Percentiles rank a stretch among this genome's conserved stretches.
Conservation (phyloP, 2,797 vertebrate genomes). For the Aratinga solstitialis region DNA sequence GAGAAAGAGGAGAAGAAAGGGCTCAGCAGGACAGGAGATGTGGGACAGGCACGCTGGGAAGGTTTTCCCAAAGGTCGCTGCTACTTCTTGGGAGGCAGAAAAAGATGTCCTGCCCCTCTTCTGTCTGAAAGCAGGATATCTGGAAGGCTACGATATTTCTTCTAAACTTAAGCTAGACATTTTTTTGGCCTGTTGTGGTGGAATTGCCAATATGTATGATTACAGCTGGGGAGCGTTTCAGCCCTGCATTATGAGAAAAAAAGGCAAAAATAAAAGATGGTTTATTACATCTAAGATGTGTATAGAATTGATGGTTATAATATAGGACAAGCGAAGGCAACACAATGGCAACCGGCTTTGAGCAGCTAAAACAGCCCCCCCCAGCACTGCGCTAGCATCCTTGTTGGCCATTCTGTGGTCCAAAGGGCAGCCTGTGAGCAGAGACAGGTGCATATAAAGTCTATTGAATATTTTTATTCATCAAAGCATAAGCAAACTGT, state of each 20-base stretch:
- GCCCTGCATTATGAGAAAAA: background rate
- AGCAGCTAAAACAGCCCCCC: background rate
- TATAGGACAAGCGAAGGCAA: background rate
- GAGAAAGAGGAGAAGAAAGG: background rate
- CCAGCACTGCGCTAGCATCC: fast-evolving
- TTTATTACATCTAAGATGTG: background rate
- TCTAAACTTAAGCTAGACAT: background rate
- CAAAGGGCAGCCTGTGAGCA: background rate
- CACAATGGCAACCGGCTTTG: no score
- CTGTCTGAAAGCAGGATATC: background rate
- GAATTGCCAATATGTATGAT: background rate
- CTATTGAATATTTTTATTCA: background rate
- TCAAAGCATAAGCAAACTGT: background rate
- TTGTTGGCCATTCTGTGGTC: background rate
- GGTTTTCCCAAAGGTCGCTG: background rate
- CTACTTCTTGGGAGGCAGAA: background rate
- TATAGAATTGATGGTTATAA: background rate
- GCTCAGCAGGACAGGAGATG: background rate
- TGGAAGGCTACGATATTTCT: background rate
- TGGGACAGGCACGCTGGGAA: background rate
- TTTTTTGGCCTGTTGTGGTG: background rate
- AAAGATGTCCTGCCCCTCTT: background rate
- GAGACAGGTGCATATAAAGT: background rate
- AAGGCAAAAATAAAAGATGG: background rate
- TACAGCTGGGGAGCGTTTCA: background rate